Conservation (phyloP, 2,113 vertebrate genomes). For the Sinosuthora webbiana region DNA sequence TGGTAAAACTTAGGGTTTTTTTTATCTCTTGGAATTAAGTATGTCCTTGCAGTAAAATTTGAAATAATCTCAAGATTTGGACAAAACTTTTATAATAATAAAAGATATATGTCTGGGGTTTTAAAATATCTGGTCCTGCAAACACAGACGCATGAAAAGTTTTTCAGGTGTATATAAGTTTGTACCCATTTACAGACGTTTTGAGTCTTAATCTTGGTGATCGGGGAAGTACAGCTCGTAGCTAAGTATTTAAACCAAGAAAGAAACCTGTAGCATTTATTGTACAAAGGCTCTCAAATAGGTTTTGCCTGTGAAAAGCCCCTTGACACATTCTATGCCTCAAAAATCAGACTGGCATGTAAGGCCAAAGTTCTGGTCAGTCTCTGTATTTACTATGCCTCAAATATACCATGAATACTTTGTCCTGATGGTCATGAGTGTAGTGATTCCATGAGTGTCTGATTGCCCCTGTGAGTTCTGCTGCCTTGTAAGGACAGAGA, state of each 20-base stretch:
- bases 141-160: not conserved
- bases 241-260: not conserved
- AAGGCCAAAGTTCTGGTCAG: not conserved
- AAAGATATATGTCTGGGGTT: not conserved
- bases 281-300: not conserved
- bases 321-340: not conserved
- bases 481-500: not conserved
- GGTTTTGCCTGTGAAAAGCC: not conserved
- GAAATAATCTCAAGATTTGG: not conserved
- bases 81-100: not conserved
- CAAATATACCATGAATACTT: not conserved
- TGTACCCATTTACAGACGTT: not conserved
- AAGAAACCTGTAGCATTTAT: not conserved
- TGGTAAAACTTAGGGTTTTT: not conserved
- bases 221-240: not conserved
- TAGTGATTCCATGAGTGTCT: not conserved
- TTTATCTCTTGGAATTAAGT: not conserved
- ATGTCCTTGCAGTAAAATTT: not conserved
- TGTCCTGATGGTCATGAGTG: not conserved
- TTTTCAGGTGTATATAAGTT: not conserved
- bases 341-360: not conserved
- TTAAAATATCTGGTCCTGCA: not conserved
- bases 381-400: not conserved
- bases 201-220: not conserved
- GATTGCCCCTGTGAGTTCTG: not conserved